Conservation (phyloP, 2,797 vertebrate genomes). For the Acipenser transmontanus region DNA sequence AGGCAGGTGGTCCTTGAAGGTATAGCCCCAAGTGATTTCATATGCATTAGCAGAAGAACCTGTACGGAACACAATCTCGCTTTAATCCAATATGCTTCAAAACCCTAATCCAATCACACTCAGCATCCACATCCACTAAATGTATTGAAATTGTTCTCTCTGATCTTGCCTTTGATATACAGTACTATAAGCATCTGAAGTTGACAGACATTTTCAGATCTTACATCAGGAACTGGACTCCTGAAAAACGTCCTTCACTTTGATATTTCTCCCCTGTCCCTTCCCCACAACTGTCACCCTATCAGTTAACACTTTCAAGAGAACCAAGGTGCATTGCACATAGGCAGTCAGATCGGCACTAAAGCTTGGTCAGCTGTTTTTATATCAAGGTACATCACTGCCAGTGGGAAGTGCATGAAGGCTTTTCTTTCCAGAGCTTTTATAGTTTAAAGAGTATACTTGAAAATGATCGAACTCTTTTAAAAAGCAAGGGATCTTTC, state of each 20-base stretch:
- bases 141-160: background rate
- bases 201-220: background rate
- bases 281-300: background rate
- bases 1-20: background rate
- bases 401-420: no score
- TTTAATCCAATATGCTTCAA: slow-evolving; percentile 1
- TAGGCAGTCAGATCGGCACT: no score
- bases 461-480: no score
- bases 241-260: background rate
- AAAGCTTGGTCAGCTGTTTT: no score
- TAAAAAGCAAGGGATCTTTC: no score
- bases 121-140: background rate
- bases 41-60: background rate
- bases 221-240: background rate
- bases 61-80: background rate
- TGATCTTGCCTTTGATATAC: background rate
- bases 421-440: no score
- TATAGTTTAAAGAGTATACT: no score
- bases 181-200: background rate
- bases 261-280: background rate
- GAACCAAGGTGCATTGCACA: no score
- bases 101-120: background rate
- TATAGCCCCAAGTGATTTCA: background rate
- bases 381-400: no score
- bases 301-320: background rate